Evolutionary conservation across 2,113 vertebrate species (phyloP).

Genomic region (Rhinolophus sinicus): DNA sequence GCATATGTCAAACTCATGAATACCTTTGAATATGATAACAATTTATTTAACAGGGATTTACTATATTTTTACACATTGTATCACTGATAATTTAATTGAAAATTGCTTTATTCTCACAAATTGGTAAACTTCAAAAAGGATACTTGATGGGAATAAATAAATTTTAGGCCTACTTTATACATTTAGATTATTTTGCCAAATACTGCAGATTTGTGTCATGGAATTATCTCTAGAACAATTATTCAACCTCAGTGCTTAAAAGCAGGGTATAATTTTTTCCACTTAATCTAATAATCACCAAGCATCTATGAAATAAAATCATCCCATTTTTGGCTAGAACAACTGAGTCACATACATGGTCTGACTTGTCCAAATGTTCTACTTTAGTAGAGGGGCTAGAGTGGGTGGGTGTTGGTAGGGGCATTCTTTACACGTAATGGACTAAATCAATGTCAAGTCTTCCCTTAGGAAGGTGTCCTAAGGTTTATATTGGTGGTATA

Average conservation of each 20-base stretch:
- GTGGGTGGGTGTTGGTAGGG: neutral
- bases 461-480: neutral
- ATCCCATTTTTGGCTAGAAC: constrained; percentile 7
- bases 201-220: constrained; percentile 19
- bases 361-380: neutral
- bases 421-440: neutral
- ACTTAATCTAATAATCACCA: neutral
- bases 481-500: neutral
- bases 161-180: constrained; percentile 30
- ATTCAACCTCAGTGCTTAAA: constrained; percentile 10
- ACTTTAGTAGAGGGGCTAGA: neutral
- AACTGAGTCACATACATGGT: neutral
- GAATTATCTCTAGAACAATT: constrained; percentile 22
- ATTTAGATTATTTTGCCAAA: constrained; percentile 42
- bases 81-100: constrained; percentile 28
- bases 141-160: neutral
- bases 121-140: constrained; percentile 30
- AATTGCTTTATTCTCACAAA: neutral
- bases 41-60: neutral
- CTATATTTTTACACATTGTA: neutral
- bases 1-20: constrained; percentile 42
- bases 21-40: constrained; percentile 23
- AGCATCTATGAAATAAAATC: constrained; percentile 20
- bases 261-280: neutral
- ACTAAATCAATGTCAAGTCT: neutral